Evolutionary conservation across 2,113 vertebrate genomes (phyloP), one percentile per base, ranked within the genome.

Genomic region (Syngnathus floridae): DNA sequence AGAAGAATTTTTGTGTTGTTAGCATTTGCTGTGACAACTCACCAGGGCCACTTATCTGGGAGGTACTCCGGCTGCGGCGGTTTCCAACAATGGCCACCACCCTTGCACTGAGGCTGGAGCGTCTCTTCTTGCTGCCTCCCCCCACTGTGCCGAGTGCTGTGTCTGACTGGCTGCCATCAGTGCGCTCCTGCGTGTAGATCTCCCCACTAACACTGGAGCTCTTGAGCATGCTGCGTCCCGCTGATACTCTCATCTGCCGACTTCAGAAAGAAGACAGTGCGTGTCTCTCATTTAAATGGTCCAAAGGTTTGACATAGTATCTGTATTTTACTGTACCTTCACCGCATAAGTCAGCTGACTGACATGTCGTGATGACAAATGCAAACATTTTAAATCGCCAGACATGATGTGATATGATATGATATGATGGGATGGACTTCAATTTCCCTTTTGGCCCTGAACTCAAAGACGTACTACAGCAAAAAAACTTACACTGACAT

Each of bases 161-260:
- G 90, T 99, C 97, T 0, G 97, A 99, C 78, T 98, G 97, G 84
- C 97, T 99, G 85, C 97, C 97, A 0, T 99, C 97, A 7, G 93
- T 97, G 78, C 93, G 94, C 81, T 97, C 96, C 84, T 95, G 89
- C 12, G 91, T 90, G 83, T 96, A 98, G 58, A 99, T 95, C 85
- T 98, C 95, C 43, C 95, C 94, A 60, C 96, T 96, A 73, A 97
- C 91, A 60, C 96, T 99, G 88, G 94, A 97, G 92, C 97, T 99
- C 91, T 98, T 98, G 66, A 87, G 89, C 90, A 99, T 94, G 85
- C 73, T 93, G 88, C 93, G 94, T 86, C 95, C 94, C 69, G 93
- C 91, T 14, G 93, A 90, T 37, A 80, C 82, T 5, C 94, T 92
- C 89, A 96, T 91, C 88, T 94, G 93, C 87, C 94, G 92, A 88